Conservation (phyloP, 1,140 invertebrate species). For the Cydia fagiglandana region DNA sequence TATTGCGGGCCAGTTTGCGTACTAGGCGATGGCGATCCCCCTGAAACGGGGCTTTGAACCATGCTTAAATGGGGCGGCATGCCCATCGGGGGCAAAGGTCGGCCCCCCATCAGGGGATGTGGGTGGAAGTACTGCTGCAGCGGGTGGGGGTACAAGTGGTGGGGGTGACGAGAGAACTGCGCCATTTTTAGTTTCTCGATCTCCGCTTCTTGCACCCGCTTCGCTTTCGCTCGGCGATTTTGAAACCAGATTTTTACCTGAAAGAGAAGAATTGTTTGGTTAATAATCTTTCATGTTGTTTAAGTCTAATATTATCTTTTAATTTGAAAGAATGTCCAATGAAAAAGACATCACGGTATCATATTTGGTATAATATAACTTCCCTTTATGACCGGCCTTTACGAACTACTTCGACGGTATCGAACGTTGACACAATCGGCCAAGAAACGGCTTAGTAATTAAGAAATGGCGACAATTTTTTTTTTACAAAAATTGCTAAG, state of each 20-base stretch:
- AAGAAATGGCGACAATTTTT: too few species aligned
- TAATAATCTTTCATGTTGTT: background rate
- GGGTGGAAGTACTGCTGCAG: constrained; percentile 75
- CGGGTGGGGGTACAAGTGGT: constrained; percentile 74
- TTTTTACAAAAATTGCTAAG: too few species aligned
- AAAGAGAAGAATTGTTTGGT: constrained; percentile 54
- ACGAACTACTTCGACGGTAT: too few species aligned
- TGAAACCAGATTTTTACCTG: constrained; percentile 99
- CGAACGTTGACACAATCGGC: too few species aligned
- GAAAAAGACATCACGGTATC: too few species aligned
- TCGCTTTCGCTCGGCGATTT: constrained; percentile 96
- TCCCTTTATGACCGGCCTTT: too few species aligned
- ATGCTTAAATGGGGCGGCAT: constrained; percentile 67
- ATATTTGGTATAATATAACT: too few species aligned
- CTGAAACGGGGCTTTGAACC: constrained; percentile 64
- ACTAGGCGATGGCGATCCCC: constrained; percentile 61
- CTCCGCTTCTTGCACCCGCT: constrained; percentile 96
- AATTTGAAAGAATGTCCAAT: too few species aligned
- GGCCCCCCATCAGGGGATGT: constrained; percentile 67
- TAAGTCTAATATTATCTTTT: too few species aligned
- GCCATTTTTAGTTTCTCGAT: constrained; percentile 93
- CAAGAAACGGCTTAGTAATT: too few species aligned
- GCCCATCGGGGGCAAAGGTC: constrained; percentile 67
- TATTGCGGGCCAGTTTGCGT: constrained; percentile 47
- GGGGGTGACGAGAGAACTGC: constrained; percentile 75